Evolutionary conservation across 2,888 invertebrate genomes (phyloP).

Genomic region (Ptycholaimellus sp.): DNA sequence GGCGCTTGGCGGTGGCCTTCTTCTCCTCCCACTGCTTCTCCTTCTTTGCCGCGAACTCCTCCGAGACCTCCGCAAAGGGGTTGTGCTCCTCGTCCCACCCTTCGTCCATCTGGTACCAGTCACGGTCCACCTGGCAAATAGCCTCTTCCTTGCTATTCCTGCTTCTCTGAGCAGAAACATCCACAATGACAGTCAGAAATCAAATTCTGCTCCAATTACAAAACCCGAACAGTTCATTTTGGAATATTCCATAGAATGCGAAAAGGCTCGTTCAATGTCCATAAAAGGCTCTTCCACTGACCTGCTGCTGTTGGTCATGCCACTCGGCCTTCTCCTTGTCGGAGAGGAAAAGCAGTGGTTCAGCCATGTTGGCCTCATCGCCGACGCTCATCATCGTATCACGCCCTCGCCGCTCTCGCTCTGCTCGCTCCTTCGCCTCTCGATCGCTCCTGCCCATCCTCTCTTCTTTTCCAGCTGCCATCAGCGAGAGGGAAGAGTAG

Average conservation of each 20-base stretch:
- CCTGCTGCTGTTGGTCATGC: constrained; percentile 60
- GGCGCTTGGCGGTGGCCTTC: no score
- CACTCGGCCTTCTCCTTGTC: constrained; percentile 54
- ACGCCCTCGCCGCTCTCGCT: no score
- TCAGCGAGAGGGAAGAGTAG: no score
- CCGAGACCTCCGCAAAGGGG: constrained; percentile 46
- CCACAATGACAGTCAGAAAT: no score
- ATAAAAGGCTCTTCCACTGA: no score
- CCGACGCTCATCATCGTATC: no score
- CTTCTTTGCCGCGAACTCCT: constrained; percentile 72
- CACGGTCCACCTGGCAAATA: constrained; percentile 71
- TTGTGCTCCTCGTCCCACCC: constrained; percentile 50
- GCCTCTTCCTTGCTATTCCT: no score
- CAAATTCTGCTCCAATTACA: no score
- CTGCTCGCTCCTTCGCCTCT: constrained; percentile 30
- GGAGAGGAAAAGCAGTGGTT: constrained; percentile 19
- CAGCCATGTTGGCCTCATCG: constrained; percentile 8
- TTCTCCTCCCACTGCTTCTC: constrained; percentile 66
- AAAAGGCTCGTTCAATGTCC: no score
- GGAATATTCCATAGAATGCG: no score
- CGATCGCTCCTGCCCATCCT: constrained; percentile 7
- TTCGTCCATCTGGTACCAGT: constrained; percentile 90
- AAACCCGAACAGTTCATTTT: no score
- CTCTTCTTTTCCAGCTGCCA: no score
- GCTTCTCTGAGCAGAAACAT: constrained; percentile 47